Evolutionary conservation across 2,797 vertebrate genomes (phyloP).

Genomic region (Poecilia wingei): DNA sequence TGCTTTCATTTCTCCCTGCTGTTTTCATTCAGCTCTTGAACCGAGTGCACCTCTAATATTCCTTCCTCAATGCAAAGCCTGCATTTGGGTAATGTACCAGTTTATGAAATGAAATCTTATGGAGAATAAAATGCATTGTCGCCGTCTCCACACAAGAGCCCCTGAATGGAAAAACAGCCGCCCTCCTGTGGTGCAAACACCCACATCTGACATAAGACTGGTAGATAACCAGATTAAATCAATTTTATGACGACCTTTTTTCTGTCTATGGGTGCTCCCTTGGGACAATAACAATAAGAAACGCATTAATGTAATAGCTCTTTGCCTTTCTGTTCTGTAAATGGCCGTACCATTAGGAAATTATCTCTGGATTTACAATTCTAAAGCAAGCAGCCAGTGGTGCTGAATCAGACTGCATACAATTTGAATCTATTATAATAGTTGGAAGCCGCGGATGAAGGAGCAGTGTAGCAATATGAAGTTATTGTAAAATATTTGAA

Average conservation of each 20-base stretch:
- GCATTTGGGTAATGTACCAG: slow-evolving; percentile 62
- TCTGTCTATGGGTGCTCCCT: slow-evolving; percentile 8
- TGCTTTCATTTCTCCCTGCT: slow-evolving; percentile 65
- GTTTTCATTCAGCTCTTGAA: slow-evolving; percentile 43
- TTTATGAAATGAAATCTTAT: slow-evolving; percentile 52
- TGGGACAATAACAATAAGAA: slow-evolving; percentile 54
- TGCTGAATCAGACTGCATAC: slow-evolving; percentile 30
- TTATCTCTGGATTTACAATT: slow-evolving; percentile 50
- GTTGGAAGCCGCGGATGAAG: not conserved
- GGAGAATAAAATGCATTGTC: slow-evolving; percentile 44
- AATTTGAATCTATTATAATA: slow-evolving; percentile 18
- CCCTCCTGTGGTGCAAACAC: slow-evolving; percentile 15
- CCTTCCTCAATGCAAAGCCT: slow-evolving; percentile 6
- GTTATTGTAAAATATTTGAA: not conserved
- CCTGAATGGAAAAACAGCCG: slow-evolving; percentile 2
- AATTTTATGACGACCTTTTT: slow-evolving; percentile 17
- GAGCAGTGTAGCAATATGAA: not conserved
- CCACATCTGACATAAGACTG: slow-evolving; percentile 33
- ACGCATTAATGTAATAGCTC: slow-evolving; percentile 68
- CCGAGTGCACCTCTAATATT: slow-evolving; percentile 5
- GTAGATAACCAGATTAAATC: slow-evolving; percentile 9
- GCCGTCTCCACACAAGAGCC: slow-evolving; percentile 51
- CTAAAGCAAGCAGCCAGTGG: slow-evolving; percentile 41
- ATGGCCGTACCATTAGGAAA: slow-evolving; percentile 63
- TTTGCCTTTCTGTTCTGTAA: slow-evolving; percentile 41